Conservation (phyloP, 2,113 vertebrate species). For the Neotragus moschatus region DNA sequence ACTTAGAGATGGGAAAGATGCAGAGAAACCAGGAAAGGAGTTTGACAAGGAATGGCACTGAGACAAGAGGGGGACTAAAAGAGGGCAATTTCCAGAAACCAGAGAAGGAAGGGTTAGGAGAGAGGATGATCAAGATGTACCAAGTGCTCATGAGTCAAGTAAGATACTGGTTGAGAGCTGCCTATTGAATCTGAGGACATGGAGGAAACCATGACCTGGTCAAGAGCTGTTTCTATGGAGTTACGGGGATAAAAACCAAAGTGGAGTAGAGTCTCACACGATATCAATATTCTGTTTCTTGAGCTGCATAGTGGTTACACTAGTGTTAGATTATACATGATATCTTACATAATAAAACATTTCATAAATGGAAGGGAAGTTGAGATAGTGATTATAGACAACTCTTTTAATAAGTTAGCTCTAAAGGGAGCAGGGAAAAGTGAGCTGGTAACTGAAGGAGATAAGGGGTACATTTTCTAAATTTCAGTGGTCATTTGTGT, state of each 20-base stretch:
- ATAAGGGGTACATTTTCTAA: not conserved
- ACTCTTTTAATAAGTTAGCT: not conserved
- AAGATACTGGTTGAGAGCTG: not conserved
- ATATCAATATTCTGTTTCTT: not conserved
- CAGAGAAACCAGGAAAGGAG: not conserved
- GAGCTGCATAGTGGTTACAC: not conserved
- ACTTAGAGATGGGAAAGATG: not conserved
- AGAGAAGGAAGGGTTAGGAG: not conserved
- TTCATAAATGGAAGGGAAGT: not conserved
- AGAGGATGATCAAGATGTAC: not conserved
- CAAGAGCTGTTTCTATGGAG: not conserved
- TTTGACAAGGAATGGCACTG: not conserved
- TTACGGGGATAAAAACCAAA: not conserved
- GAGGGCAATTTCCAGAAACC: not conserved
- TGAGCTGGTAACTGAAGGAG: not conserved
- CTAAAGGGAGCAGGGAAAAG: not conserved
- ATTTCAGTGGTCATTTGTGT: not conserved
- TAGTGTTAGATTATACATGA: not conserved
- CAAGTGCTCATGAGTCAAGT: not conserved
- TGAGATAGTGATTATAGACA: not conserved
- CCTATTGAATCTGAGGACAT: not conserved
- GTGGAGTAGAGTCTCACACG: too few relatives aligned
- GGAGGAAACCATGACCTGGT: not conserved
- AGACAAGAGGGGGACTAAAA: not conserved
- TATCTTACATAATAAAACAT: not conserved